Percentiles rank a stretch among this genome's conserved stretches.
Evolutionary conservation across 2,888 invertebrate genomes (phyloP).

Genomic region (Caenorhabditis zanzibari): DNA sequence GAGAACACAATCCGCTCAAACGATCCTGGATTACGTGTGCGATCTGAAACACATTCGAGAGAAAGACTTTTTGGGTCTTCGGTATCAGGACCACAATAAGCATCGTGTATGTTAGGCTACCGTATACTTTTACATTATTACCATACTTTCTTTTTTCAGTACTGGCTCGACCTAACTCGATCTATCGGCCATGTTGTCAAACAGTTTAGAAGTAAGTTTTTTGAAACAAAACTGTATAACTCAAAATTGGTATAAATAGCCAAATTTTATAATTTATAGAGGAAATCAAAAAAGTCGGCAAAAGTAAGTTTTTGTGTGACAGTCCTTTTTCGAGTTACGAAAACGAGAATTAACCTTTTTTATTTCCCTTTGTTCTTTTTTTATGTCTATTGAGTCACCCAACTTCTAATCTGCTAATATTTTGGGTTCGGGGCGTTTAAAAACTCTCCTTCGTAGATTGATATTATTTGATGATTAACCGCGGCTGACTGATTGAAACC

Average conservation of each 20-base stretch:
- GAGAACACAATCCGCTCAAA: constrained; percentile 88
- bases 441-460: background rate
- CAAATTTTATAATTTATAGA: constrained; percentile 41
- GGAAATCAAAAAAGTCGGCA: constrained; percentile 63
- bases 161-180: constrained; percentile 95
- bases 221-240: background rate
- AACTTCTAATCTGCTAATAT: background rate
- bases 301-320: constrained; percentile 62
- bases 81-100: constrained; percentile 92
- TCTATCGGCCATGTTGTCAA: constrained; percentile 88
- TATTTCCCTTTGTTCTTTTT: constrained; percentile 23
- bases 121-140: background rate
- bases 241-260: background rate
- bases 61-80: constrained; percentile 95
- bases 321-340: constrained; percentile 3
- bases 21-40: constrained; percentile 93
- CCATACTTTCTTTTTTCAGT: constrained; percentile 87
- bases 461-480: background rate
- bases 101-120: constrained; percentile 89
- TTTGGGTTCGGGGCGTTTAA: background rate
- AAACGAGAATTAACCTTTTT: constrained; percentile 19
- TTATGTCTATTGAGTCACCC: background rate
- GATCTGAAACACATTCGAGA: constrained; percentile 93
- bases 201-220: constrained; percentile 91
- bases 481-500: background rate